These are phyloP conservation scores for Regulus satrapa DNA, from an alignment of 2,113 vertebrate genomes.

Conservation along the genomic window DNA sequence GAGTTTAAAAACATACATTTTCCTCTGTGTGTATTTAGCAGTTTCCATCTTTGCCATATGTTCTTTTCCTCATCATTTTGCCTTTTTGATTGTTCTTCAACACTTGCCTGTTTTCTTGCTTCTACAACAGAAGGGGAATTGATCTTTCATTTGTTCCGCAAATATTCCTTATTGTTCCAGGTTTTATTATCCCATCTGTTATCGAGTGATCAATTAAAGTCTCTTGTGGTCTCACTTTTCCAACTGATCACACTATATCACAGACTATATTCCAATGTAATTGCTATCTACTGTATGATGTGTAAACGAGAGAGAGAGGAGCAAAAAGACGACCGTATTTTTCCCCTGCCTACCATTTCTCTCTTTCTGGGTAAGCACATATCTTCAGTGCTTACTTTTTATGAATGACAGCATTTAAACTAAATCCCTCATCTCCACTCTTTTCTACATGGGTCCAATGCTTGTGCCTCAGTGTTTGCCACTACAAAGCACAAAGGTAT, in stretches of 20 bases:
- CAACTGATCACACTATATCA: slow-evolving; percentile 10
- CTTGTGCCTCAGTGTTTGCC: neutral
- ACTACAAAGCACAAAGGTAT: neutral
- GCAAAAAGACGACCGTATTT: neutral
- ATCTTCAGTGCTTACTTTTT: neutral
- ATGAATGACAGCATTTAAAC: neutral
- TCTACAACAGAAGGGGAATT: slow-evolving; percentile 47
- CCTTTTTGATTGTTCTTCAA: slow-evolving; percentile 57
- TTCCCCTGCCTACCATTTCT: neutral
- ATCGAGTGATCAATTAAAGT: slow-evolving; percentile 23
- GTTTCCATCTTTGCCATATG: slow-evolving; percentile 48
- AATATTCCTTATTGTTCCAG: slow-evolving; percentile 56
- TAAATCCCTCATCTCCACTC: neutral
- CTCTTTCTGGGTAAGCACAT: neutral
- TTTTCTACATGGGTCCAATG: neutral
- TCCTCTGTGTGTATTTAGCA: slow-evolving; percentile 54
- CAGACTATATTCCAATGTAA: slow-evolving; percentile 45
- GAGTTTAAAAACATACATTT: neutral
- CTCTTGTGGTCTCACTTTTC: slow-evolving; percentile 32
- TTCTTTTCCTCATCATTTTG: slow-evolving; percentile 47
- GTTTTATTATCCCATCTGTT: slow-evolving; percentile 60
- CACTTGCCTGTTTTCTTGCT: slow-evolving; percentile 24
- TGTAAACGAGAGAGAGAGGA: neutral
- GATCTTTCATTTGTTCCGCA: slow-evolving; percentile 56
- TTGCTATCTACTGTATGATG: neutral